Conservation (phyloP, 2,888 invertebrate genomes). For the Siphonodentalium dalli region DNA sequence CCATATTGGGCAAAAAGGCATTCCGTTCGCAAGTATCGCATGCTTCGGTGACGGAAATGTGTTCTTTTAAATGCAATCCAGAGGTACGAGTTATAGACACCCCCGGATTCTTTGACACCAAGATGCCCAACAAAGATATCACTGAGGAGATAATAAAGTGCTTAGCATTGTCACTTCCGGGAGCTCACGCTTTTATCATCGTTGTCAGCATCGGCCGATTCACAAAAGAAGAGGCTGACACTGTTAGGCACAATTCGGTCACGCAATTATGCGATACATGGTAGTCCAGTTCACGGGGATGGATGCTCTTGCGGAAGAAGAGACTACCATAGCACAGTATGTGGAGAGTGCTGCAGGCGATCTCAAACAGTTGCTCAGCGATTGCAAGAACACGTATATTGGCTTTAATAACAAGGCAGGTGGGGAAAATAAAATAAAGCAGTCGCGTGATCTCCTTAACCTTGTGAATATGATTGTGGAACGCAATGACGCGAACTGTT, state of each 20-base stretch:
- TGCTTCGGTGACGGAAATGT: conserved; percentile 20
- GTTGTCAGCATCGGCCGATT: conserved; percentile 20
- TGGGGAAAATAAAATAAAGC: conserved; percentile 1
- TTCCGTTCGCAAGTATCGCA: conserved; percentile 17
- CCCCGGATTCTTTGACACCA: conserved; percentile 31
- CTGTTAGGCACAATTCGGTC: conserved; percentile 22
- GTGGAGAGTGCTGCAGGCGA: conserved; percentile 6
- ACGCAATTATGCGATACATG: conserved; percentile 16
- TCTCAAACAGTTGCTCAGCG: conserved; percentile 7
- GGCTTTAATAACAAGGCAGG: conserved; percentile 22
- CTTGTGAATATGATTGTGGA: conserved; percentile 17
- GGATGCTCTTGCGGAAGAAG: conserved; percentile 17
- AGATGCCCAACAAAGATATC: conserved; percentile 10
- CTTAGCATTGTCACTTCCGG: conserved; percentile 23
- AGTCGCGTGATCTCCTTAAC: conserved; percentile 19
- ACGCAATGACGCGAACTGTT: conserved; percentile 14
- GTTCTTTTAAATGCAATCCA: no score
- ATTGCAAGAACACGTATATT: conserved; percentile 10
- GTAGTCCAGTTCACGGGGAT: conserved; percentile 24
- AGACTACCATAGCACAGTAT: conserved; percentile 15
- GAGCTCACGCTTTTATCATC: conserved; percentile 26
- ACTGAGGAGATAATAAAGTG: conserved; percentile 26
- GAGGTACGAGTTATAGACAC: conserved; percentile 31
- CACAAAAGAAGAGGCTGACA: conserved; percentile 24
- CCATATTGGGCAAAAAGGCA: conserved; percentile 14